Conservation (phyloP, 2,797 vertebrate species). For the Pelodytes ibericus region DNA sequence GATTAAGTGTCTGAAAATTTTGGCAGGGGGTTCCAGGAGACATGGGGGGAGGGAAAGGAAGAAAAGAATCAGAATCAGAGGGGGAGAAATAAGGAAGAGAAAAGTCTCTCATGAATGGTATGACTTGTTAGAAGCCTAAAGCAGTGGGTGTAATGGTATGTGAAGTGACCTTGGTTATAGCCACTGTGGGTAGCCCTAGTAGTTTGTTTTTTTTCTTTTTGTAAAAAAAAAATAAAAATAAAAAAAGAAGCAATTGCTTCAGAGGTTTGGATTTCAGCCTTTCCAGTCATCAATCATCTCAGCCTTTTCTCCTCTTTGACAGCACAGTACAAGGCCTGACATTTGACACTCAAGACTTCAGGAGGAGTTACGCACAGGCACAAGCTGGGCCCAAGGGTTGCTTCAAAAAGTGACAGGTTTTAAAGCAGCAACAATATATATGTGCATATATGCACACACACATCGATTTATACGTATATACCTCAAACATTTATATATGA, state of each 20-base stretch:
- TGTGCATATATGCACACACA: conserved; percentile 34
- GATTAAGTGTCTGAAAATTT: conserved; percentile 79
- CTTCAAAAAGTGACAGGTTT: conserved; percentile 77
- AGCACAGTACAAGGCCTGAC: conserved; percentile 99
- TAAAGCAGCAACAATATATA: conserved; percentile 59
- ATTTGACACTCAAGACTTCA: conserved; percentile 97
- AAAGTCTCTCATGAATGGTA: conserved; percentile 71
- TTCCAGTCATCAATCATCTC: conserved; percentile 99
- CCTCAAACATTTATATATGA: no score
- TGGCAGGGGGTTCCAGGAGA: conserved; percentile 68
- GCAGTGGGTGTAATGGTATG: conserved; percentile 82
- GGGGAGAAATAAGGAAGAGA: conserved; percentile 70
- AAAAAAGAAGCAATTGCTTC: conserved; percentile 96
- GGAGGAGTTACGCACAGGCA: conserved; percentile 81
- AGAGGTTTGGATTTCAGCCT: conserved; percentile 98
- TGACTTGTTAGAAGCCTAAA: conserved; percentile 76
- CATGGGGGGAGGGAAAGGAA: conserved; percentile 66
- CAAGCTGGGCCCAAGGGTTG: conserved; percentile 83
- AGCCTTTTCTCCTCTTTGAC: conserved; percentile 98
- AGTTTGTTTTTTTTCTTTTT: conserved; percentile 75
- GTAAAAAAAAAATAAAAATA: not conserved
- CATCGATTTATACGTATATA: conserved; percentile 5
- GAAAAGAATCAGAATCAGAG: conserved; percentile 61
- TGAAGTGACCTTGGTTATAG: conserved; percentile 87
- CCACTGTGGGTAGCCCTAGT: conserved; percentile 85